Percentiles rank a stretch among this genome's conserved stretches.
Evolutionary conservation across 2,797 vertebrate species (phyloP).

Genomic region (Setipinna tenuifilis): DNA sequence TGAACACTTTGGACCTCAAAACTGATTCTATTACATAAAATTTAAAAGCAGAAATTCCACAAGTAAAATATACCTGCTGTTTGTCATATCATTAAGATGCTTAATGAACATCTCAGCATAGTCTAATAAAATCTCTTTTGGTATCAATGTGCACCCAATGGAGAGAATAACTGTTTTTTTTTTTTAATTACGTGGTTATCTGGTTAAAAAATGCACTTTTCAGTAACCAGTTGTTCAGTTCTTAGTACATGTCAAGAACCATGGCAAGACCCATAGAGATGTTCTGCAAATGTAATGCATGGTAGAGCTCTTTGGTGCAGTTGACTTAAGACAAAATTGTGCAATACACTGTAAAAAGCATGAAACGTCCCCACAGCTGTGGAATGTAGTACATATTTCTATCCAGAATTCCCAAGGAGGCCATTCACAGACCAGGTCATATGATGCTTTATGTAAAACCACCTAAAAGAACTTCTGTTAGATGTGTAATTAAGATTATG

Average conservation of each 20-base stretch:
- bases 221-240: background rate
- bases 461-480: background rate
- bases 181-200: background rate
- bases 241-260: background rate
- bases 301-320: background rate
- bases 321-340: background rate
- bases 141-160: background rate
- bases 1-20: background rate
- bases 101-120: background rate
- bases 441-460: constrained; percentile 25
- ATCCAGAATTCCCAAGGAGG: background rate
- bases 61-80: background rate
- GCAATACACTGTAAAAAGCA: constrained; percentile 14
- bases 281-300: background rate
- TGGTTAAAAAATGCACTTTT: background rate
- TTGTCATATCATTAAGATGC: background rate
- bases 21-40: background rate
- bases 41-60: background rate
- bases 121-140: background rate
- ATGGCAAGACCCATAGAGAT: background rate
- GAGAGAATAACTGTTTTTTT: background rate
- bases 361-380: constrained; percentile 14
- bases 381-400: constrained; percentile 14
- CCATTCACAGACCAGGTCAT: constrained; percentile 14
- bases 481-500: background rate